A percentile compares a stretch with the other conserved stretches of the same genome.
These are phyloP conservation scores for Polyploca ridens DNA, from an alignment of 2,888 invertebrate species.

Conservation along the genomic window DNA sequence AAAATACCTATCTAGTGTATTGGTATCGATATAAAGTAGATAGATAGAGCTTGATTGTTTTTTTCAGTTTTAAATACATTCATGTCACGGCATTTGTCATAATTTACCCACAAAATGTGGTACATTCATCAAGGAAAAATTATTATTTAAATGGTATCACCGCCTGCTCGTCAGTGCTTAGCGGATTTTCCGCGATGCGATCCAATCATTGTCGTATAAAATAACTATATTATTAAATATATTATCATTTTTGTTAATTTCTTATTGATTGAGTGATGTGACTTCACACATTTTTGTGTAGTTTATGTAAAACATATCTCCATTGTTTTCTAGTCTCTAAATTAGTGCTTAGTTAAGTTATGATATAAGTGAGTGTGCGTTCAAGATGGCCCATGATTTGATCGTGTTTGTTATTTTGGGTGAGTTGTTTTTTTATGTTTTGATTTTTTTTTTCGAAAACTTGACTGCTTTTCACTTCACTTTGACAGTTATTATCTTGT, in stretches of 20 bases:
- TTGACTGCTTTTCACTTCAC: neutral
- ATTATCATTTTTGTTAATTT: neutral
- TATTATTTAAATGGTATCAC: neutral
- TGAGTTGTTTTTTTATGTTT: neutral
- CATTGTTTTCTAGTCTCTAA: neutral
- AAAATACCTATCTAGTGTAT: no score
- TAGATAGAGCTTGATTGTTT: neutral
- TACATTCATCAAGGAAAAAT: neutral
- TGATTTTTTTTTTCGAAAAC: neutral
- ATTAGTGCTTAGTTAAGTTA: neutral
- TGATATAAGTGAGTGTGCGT: neutral
- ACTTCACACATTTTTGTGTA: neutral
- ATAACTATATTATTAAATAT: neutral
- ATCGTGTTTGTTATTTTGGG: slow-evolving; percentile 1
- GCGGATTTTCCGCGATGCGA: slow-evolving; percentile 6
- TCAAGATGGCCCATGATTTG: neutral
- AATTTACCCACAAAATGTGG: slow-evolving; percentile 3
- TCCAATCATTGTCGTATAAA: neutral
- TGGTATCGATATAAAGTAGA: no score
- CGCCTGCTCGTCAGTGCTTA: neutral
- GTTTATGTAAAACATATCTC: neutral
- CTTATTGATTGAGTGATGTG: neutral
- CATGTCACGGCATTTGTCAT: neutral
- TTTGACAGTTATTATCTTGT: neutral
- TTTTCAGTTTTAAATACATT: neutral